Conservation (phyloP, 2,797 vertebrate genomes). For the Protosalanx chinensis region DNA sequence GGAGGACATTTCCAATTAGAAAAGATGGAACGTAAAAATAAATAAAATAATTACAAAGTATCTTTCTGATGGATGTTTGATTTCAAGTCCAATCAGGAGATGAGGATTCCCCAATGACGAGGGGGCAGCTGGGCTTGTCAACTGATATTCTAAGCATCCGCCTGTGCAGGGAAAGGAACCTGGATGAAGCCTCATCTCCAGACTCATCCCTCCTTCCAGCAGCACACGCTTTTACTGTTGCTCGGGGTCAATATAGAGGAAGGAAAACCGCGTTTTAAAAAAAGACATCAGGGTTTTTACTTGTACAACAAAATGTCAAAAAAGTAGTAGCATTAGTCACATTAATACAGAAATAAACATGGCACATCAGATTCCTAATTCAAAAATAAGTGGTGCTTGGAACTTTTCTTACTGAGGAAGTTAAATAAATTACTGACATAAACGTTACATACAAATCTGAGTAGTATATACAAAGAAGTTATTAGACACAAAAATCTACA, state of each 20-base stretch:
- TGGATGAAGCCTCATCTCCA: slow-evolving; percentile 13
- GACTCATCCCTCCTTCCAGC: slow-evolving; percentile 5
- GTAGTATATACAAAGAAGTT: slow-evolving; percentile 80
- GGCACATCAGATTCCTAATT: slow-evolving; percentile 78
- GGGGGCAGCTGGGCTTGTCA: background rate
- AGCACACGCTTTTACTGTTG: slow-evolving; percentile 33
- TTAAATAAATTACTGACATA: slow-evolving; percentile 86
- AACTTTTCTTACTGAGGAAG: slow-evolving; percentile 68
- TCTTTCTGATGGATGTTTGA: slow-evolving; percentile 44
- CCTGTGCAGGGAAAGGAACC: background rate
- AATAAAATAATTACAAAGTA: slow-evolving; percentile 51
- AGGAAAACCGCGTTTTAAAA: slow-evolving; percentile 51
- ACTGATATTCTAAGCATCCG: slow-evolving; percentile 7
- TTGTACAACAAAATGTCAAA: slow-evolving; percentile 49
- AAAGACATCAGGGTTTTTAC: slow-evolving; percentile 55
- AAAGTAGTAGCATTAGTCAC: slow-evolving; percentile 69
- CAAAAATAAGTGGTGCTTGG: slow-evolving; percentile 71
- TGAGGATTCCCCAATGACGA: slow-evolving; percentile 37
- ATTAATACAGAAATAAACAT: slow-evolving; percentile 79
- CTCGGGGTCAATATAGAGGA: slow-evolving; percentile 32
- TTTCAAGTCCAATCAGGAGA: slow-evolving; percentile 22
- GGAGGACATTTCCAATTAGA: slow-evolving; percentile 54
- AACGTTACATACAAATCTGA: slow-evolving; percentile 80
- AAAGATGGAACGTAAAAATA: slow-evolving; percentile 36
- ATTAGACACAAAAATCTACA: slow-evolving; percentile 73